Base-by-base conservation (phyloP, 2,888 invertebrate genomes). In the Thymelicus lineola region DNA sequence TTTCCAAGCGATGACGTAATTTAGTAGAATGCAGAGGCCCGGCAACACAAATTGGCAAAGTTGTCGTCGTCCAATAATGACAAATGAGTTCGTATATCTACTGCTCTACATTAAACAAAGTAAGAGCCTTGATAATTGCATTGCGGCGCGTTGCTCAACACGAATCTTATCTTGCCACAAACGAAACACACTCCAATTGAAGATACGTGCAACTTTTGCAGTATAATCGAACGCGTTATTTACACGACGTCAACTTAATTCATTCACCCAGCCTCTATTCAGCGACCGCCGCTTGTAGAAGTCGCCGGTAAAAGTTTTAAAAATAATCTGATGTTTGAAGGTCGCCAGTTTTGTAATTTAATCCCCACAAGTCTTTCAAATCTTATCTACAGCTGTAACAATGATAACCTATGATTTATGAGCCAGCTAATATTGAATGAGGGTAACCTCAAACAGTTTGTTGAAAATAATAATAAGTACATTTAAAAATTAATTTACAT, bases 321-420 rank as follows among this genome's bases (percentile, higher is more conserved):
- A 28, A 84, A 84, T 88, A 86, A 87, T 88, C 84, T 84, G 86
- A 86, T 84, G 85, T 80, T 81, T 86, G 85, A 89, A 90, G 89
- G 90, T 86, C 85, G 79, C 48, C 50, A 66, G 80, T 89, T 88
- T 86, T 87, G 90, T 83, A 90, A 90, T 82, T 76, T 82, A 84
- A 87, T 88, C 83, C 83, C 86, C 85, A 80, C 84, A 76, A 86
- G 84, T 83, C 85, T 85, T 84, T 81, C 81, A 53, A 35, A 70
- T 17, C 50, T 70, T 70, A 64, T 64, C 64, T 59, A 78, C 79
- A 80, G 82, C 80, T 75, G 79, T 80, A 68, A 36, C 38, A 57
- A 69, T 57, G 61, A 61, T 38, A 12, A 67, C 28, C 38, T 59
- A 60, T 66, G 60, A 66, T 59, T 66, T 59, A 67, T 53, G 20